phyloP scores from a whole-genome alignment of 1,140 invertebrate species.

The Micrasema minimum region DNA sequence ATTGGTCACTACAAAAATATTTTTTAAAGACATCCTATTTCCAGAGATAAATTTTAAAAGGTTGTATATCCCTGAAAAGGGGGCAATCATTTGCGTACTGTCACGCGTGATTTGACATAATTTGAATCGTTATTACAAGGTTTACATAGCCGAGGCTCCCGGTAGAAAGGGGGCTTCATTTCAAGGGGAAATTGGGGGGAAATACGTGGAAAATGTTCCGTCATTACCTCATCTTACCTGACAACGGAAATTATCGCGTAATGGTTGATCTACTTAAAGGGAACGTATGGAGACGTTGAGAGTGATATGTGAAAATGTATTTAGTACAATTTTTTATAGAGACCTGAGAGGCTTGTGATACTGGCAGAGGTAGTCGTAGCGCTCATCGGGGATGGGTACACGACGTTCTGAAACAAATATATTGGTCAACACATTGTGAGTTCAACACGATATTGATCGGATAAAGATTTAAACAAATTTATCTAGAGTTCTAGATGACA shows the following conservation, averaged over 20 bases:
- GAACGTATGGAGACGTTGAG: no score
- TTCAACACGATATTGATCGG: no score
- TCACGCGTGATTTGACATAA: slow-evolving; percentile 49
- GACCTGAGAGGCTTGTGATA: slow-evolving; percentile 96
- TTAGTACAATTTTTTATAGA: no score
- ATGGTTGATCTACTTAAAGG: no score
- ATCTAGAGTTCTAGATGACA: no score
- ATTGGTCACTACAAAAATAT: no score
- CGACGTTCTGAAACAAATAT: slow-evolving; percentile 75
- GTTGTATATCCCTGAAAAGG: background rate
- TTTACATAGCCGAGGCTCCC: slow-evolving; percentile 3
- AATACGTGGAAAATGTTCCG: background rate
- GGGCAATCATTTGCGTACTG: slow-evolving; percentile 49
- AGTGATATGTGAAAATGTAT: no score
- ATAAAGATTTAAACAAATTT: no score
- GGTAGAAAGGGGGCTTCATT: background rate
- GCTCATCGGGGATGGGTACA: slow-evolving; percentile 96
- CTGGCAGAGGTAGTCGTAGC: slow-evolving; percentile 94
- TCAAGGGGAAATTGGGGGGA: background rate
- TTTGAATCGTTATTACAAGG: slow-evolving; percentile 48
- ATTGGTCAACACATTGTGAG: slow-evolving; percentile 38
- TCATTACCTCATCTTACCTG: no score
- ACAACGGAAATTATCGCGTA: no score
- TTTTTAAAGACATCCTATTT: no score
- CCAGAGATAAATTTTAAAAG: no score